Conservation (phyloP, 2,113 vertebrate species). For the Paramormyrops kingsleyae region DNA sequence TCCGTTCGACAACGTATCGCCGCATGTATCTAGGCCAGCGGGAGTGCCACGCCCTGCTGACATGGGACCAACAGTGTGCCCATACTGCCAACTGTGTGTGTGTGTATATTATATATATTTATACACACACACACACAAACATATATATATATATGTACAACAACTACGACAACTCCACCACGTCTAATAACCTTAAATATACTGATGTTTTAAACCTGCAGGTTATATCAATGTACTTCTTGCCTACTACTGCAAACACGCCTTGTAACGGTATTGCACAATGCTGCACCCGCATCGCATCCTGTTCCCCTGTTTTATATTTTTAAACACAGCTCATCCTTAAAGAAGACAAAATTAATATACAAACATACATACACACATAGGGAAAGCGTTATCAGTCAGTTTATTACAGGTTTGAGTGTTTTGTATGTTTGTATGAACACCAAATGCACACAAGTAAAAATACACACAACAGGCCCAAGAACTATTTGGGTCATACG, state of each 20-base stretch:
- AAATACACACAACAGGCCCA: not conserved
- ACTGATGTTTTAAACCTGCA: not conserved
- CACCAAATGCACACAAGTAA: not conserved
- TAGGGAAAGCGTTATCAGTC: not conserved
- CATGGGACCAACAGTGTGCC: too few species aligned
- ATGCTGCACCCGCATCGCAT: not conserved
- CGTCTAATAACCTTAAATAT: not conserved
- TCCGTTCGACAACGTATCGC: too few species aligned
- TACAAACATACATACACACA: not conserved
- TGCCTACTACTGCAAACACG: not conserved
- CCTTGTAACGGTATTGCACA: not conserved
- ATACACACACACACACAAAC: too few species aligned
- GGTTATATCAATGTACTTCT: not conserved
- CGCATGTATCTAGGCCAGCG: too few species aligned
- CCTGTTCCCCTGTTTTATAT: not conserved
- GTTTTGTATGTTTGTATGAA: not conserved
- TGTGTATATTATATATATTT: too few species aligned
- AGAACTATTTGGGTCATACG: not conserved
- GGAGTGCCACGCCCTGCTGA: too few species aligned
- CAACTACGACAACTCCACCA: not conserved
- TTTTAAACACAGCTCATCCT: not conserved
- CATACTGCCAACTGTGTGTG: too few species aligned
- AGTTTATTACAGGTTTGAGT: not conserved
- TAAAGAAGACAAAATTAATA: not conserved
- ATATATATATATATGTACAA: too few species aligned